Evolutionary conservation across 2,797 vertebrate species (phyloP).

Genomic region (Epinephelus malabaricus): DNA sequence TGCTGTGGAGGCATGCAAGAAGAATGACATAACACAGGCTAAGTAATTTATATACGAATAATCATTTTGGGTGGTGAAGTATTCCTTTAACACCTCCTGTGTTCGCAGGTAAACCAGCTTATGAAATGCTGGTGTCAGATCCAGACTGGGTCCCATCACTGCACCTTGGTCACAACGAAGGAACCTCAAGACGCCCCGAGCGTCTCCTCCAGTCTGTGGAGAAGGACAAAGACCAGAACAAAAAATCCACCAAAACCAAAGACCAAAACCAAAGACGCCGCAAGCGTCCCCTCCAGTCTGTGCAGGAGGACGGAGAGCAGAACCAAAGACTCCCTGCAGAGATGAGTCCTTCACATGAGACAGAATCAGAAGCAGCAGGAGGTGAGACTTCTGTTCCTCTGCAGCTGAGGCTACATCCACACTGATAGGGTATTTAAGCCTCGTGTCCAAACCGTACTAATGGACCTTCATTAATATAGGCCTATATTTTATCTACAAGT

Average conservation of each 20-base stretch:
- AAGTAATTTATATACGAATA: too few species aligned
- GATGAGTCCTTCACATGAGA: not conserved
- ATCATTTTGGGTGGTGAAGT: too few species aligned
- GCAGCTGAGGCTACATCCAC: too few species aligned
- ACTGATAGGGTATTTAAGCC: too few species aligned
- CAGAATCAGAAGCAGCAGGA: not conserved
- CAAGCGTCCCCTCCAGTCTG: not conserved
- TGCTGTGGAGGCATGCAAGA: too few species aligned
- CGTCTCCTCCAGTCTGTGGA: too few species aligned
- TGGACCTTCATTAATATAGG: too few species aligned
- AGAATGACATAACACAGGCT: too few species aligned
- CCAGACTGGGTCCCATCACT: constrained; percentile 51
- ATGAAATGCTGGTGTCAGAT: constrained; percentile 27
- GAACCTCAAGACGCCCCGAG: fast-evolving
- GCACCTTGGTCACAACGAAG: not conserved
- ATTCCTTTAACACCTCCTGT: not conserved
- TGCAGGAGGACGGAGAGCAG: fast-evolving
- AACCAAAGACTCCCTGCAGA: not conserved
- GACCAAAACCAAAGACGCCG: fast-evolving
- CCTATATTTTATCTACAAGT: too few species aligned
- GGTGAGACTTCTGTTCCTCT: not conserved
- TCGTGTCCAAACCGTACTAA: too few species aligned
- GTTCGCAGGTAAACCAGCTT: constrained; percentile 36
- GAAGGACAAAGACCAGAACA: too few species aligned
- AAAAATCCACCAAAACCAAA: too few species aligned